Evolutionary conservation across 2,888 invertebrate species (phyloP).

Genomic region (Drosophila vallismaia): DNA sequence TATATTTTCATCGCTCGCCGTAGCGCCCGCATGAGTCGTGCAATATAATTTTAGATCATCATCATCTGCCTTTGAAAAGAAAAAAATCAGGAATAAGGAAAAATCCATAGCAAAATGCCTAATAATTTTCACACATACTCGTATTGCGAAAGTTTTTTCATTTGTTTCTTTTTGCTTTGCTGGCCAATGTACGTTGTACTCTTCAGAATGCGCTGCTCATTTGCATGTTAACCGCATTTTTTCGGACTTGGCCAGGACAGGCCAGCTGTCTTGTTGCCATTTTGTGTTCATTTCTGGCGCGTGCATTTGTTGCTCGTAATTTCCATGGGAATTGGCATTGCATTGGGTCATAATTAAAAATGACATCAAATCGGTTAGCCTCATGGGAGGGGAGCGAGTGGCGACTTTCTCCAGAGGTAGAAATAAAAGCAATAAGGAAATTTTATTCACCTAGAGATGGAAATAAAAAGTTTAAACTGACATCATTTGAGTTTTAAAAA

Average conservation of each 20-base stretch:
- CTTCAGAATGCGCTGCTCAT: slow-evolving; percentile 27
- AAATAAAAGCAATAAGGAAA: slow-evolving; percentile 7
- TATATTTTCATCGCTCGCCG: slow-evolving; percentile 19
- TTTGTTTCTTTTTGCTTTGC: slow-evolving; percentile 9
- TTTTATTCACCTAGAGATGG: not conserved
- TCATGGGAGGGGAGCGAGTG: slow-evolving; percentile 5
- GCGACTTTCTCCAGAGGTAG: slow-evolving; percentile 4
- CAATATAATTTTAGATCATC: slow-evolving; percentile 69
- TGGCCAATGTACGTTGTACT: slow-evolving; percentile 18
- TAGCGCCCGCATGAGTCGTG: slow-evolving; percentile 61
- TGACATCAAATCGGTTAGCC: slow-evolving; percentile 41
- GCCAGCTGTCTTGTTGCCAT: slow-evolving; percentile 43
- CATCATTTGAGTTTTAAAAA: not conserved
- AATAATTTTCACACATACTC: slow-evolving; percentile 68
- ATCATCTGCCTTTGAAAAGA: slow-evolving; percentile 30
- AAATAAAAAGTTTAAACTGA: not conserved
- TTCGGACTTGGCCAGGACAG: slow-evolving; percentile 44
- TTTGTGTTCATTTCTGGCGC: slow-evolving; percentile 12
- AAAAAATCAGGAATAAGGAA: slow-evolving; percentile 42
- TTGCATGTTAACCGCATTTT: slow-evolving; percentile 58
- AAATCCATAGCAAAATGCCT: slow-evolving; percentile 44
- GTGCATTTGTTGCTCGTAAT: slow-evolving; percentile 40
- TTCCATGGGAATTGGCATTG: slow-evolving; percentile 54
- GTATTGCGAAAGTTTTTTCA: slow-evolving; percentile 43
- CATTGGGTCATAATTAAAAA: slow-evolving; percentile 69